phyloP scores from a whole-genome alignment of 1,140 invertebrate species.

The Apocrypta bakeri region DNA sequence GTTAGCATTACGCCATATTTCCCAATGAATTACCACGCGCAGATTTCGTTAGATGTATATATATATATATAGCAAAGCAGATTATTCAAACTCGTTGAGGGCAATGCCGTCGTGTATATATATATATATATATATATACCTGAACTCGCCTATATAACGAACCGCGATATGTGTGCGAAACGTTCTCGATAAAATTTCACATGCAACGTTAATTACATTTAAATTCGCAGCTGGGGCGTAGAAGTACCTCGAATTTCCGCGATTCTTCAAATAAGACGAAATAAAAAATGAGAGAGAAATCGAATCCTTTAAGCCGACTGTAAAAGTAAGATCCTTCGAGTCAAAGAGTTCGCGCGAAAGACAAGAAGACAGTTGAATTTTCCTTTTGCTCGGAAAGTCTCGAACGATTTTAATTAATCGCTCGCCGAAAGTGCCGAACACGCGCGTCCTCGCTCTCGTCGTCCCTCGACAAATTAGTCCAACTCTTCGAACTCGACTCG shows the following conservation, averaged over 20 bases:
- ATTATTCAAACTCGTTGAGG: slow-evolving; percentile 26
- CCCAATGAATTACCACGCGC: slow-evolving; percentile 4
- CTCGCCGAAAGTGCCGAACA: background rate
- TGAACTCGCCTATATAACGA: no score
- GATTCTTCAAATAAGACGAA: no score
- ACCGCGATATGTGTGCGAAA: no score
- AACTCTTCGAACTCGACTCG: background rate
- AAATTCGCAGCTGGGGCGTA: no score
- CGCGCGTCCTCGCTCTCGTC: background rate
- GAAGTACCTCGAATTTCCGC: no score
- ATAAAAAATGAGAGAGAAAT: no score
- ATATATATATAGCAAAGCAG: background rate
- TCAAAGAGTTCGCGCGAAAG: no score
- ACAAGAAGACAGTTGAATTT: background rate
- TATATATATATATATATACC: background rate
- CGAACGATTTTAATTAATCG: slow-evolving; percentile 31
- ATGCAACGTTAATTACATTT: no score
- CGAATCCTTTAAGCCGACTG: no score
- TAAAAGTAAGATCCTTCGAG: no score
- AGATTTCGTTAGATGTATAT: background rate
- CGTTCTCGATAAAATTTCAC: no score
- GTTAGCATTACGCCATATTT: background rate
- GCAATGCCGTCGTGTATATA: background rate
- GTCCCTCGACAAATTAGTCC: slow-evolving; percentile 19
- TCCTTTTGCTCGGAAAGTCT: background rate